Conservation (phyloP, 2,888 invertebrate genomes). For the Folsomia candida region DNA sequence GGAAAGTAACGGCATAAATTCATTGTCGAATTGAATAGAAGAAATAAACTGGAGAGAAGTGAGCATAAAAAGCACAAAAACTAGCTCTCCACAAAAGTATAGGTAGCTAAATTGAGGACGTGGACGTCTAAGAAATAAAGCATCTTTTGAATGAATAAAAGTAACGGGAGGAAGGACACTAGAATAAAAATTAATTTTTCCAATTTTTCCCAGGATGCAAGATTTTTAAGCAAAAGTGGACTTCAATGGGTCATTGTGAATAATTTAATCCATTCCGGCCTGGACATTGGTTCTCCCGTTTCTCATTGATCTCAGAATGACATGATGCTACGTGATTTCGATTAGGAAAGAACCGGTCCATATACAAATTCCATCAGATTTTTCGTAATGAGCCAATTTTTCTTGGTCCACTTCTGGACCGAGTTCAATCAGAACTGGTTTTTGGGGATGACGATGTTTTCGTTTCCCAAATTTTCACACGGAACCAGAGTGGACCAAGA, state of each 20-base stretch:
- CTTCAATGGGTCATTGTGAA: constrained; percentile 20
- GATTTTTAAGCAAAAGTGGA: constrained; percentile 5
- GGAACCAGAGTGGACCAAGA: constrained; percentile 27
- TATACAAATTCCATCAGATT: constrained; percentile 27
- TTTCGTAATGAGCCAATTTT: constrained; percentile 31
- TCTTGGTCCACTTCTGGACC: not conserved
- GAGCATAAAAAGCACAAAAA: no score
- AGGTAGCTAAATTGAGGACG: not conserved
- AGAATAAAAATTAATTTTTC: constrained; percentile 15
- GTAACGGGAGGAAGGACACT: constrained; percentile 6
- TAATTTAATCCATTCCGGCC: constrained; percentile 11
- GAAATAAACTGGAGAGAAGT: no score
- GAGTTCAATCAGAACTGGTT: constrained; percentile 38
- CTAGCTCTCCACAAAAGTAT: not conserved
- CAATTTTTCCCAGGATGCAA: constrained; percentile 2
- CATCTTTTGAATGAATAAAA: not conserved
- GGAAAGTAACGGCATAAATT: constrained; percentile 11
- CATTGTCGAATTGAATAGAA: constrained; percentile 13
- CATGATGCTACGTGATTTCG: constrained; percentile 7
- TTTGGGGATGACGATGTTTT: constrained; percentile 6
- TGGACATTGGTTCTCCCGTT: constrained; percentile 18
- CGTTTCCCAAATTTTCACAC: constrained; percentile 38
- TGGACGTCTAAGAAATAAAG: not conserved
- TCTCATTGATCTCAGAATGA: not conserved
- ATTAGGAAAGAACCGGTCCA: constrained; percentile 32